Percentiles rank a stretch among this genome's conserved stretches.
These are phyloP conservation scores for Drosophila sp. DNA, from an alignment of 1,140 invertebrate genomes.

Conservation along the genomic window DNA sequence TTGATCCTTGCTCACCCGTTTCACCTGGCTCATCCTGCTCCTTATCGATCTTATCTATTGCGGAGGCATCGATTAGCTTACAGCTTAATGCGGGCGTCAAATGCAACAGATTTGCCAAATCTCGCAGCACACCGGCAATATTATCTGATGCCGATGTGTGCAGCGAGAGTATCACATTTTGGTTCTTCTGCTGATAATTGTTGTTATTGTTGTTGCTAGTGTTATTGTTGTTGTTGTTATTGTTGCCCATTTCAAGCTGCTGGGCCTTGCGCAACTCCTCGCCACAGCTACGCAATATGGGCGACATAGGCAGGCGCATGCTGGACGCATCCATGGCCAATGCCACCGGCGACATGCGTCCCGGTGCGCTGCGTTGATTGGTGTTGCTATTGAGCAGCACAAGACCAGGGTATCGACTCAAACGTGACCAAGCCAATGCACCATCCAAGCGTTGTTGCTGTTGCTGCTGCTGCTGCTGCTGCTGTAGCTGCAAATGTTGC, in stretches of 20 bases:
- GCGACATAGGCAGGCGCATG: slow-evolving; percentile 55
- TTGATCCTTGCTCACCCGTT: not conserved
- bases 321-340: slow-evolving; percentile 83
- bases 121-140: slow-evolving; percentile 94
- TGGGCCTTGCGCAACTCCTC: slow-evolving; percentile 66
- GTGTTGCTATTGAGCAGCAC: slow-evolving; percentile 68
- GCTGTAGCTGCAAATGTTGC: slow-evolving; percentile 1
- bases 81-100: slow-evolving; percentile 94
- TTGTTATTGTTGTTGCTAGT: slow-evolving; percentile 85
- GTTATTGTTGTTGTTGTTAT: slow-evolving; percentile 83
- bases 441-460: slow-evolving; percentile 29
- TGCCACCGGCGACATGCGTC: slow-evolving; percentile 90
- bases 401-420: slow-evolving; percentile 68
- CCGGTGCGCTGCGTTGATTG: slow-evolving; percentile 57
- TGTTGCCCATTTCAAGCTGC: slow-evolving; percentile 55
- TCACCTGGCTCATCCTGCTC: not conserved
- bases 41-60: not conserved
- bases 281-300: slow-evolving; percentile 56
- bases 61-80: slow-evolving; percentile 68
- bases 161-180: slow-evolving; percentile 95
- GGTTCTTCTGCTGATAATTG: slow-evolving; percentile 84
- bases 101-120: slow-evolving; percentile 95
- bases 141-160: slow-evolving; percentile 96
- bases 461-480: not conserved
- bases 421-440: slow-evolving; percentile 47